A percentile compares a stretch with the other conserved stretches of the same genome.
Evolutionary conservation across 2,113 vertebrate genomes (phyloP).

Genomic region (Pomatorhinus ruficollis): DNA sequence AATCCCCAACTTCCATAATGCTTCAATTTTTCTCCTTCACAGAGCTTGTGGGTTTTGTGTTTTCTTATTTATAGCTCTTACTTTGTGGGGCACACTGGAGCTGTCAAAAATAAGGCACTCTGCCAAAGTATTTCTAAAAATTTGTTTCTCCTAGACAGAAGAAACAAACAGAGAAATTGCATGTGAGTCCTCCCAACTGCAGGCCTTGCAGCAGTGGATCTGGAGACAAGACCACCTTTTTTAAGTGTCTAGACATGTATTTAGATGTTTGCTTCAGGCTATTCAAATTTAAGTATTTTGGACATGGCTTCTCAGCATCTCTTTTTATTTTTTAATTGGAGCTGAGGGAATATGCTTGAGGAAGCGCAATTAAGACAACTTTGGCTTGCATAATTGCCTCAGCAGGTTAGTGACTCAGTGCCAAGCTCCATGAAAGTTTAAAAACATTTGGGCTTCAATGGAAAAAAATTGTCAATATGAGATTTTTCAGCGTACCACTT

Average conservation of each 20-base stretch:
- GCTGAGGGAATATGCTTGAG: conserved; percentile 38
- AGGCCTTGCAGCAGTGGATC: background rate
- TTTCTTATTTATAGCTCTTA: background rate
- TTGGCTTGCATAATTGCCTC: conserved; percentile 52
- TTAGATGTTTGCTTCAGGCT: conserved; percentile 39
- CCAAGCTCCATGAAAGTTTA: conserved; percentile 53
- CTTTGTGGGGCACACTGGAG: background rate
- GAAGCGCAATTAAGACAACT: conserved; percentile 51
- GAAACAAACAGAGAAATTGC: background rate
- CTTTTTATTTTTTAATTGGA: conserved; percentile 61
- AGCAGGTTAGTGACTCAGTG: conserved; percentile 49
- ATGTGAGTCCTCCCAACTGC: background rate
- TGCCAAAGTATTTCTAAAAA: background rate
- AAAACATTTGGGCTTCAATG: conserved; percentile 29
- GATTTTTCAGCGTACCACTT: background rate
- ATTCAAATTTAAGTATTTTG: conserved; percentile 41
- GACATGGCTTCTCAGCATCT: conserved; percentile 19
- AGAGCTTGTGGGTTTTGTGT: background rate
- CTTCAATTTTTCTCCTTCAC: background rate
- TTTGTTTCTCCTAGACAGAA: background rate
- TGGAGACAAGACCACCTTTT: conserved; percentile 5
- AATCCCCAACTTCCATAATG: background rate
- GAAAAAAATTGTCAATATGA: background rate
- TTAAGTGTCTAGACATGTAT: conserved; percentile 20
- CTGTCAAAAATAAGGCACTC: background rate